Percentiles rank a stretch among this genome's conserved stretches.
Evolutionary conservation across 2,113 vertebrate genomes (phyloP).

Genomic region (Formicarius rufipectus): DNA sequence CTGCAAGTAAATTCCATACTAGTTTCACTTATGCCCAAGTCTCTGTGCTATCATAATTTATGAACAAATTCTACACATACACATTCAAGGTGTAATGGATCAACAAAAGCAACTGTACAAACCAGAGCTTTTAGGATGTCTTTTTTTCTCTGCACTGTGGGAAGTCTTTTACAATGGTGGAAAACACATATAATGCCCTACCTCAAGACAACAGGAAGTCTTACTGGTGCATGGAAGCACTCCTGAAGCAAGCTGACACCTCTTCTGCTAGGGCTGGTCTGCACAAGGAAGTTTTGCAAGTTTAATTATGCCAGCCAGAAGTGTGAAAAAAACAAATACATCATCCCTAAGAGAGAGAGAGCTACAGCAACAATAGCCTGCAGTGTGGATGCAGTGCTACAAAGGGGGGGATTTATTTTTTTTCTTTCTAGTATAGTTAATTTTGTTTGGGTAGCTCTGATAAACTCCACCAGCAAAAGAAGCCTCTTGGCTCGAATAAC

Average conservation of each 20-base stretch:
- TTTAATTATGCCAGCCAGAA: neutral
- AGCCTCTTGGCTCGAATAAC: conserved; percentile 5
- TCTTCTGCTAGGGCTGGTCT: neutral
- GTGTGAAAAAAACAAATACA: conserved; percentile 16
- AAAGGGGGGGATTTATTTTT: neutral
- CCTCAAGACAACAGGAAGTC: neutral
- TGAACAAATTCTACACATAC: neutral
- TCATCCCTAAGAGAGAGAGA: neutral
- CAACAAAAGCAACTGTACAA: neutral
- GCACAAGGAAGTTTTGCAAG: neutral
- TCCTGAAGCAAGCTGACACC: neutral
- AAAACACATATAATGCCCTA: neutral
- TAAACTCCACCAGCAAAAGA: conserved; percentile 29
- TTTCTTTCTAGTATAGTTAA: neutral
- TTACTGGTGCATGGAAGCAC: neutral
- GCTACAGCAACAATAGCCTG: neutral
- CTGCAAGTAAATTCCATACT: neutral
- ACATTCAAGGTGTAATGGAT: neutral
- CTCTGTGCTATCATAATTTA: neutral
- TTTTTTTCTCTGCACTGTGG: neutral
- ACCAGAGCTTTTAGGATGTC: neutral
- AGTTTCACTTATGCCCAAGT: neutral
- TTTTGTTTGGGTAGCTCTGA: conserved; percentile 6
- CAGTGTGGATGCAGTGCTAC: neutral
- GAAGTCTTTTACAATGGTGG: neutral